These are phyloP conservation scores for Illadopsis cleaveri DNA, from an alignment of 2,113 vertebrate species.

Conservation along the genomic window DNA sequence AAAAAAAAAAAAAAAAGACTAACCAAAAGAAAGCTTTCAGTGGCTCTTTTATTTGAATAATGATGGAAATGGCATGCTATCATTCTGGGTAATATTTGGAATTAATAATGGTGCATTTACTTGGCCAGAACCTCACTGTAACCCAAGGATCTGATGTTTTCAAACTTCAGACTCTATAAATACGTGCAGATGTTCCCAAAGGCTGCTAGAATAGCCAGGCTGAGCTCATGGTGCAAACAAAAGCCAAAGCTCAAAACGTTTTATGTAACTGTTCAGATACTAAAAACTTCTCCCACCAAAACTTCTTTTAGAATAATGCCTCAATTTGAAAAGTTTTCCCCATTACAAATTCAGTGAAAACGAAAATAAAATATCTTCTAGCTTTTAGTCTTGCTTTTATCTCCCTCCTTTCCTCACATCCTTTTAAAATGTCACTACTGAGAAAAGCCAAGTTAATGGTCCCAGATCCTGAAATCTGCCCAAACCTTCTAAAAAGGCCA, in stretches of 20 bases:
- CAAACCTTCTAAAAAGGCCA: background rate
- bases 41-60: background rate
- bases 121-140: background rate
- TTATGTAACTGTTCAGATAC: background rate
- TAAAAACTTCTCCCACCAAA: background rate
- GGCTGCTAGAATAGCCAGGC: background rate
- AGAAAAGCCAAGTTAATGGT: background rate
- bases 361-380: background rate
- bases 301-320: background rate
- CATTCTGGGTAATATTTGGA: background rate
- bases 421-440: background rate
- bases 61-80: background rate
- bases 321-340: background rate
- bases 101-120: background rate
- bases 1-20: too few relatives aligned
- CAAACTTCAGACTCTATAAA: background rate
- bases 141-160: background rate
- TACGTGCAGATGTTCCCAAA: background rate
- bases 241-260: background rate
- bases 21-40: background rate
- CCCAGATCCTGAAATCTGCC: background rate
- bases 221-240: background rate
- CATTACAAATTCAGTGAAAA: background rate
- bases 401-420: background rate
- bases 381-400: background rate